Evolutionary conservation across 2,888 invertebrate species (phyloP), one percentile per base, ranked within the genome.

Genomic region (Lissocephala sabroskyi): DNA sequence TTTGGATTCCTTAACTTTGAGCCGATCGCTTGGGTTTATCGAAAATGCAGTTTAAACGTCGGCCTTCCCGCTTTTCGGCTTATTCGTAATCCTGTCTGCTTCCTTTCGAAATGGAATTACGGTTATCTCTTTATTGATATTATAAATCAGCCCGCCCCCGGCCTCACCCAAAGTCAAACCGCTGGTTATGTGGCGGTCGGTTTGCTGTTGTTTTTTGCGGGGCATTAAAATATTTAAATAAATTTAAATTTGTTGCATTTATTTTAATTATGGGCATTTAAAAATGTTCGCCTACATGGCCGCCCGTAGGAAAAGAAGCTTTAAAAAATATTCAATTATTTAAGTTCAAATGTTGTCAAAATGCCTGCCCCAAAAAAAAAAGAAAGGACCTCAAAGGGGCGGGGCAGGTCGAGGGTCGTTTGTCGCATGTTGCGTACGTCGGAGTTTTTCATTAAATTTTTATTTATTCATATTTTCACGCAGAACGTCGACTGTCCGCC

Each of bases 381-480:
- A n/a, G n/a, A n/a, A 54, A 65, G 35, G 7, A 11, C 11, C 35
- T 6, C 4, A 32, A 3, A 11, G 32, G 7, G 35, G 11, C 35
- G 14, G 4, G 14, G 26, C 23, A 23, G 23, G 23, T 23, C 4
- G 23, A 23, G 7, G 7, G 3, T 23, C 3, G 23, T 23, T 7
- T 23, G 48, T 39, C 51, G 52, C 62, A 64, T 62, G 57, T 55
- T 62, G 65, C 65, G 65, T 65, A 67, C 67, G 70, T 65, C 23
- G n/a, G 70, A 70, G 70, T 65, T 66, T 23, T 67, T 67, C 67
- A 67, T 67, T 65, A 67, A 62, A 66, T 67, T 70, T 67, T 67
- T 67, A 56, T 56, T 11, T 13, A 11, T 32, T 62, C 65, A 55
- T 63, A 63, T 62, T 62, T 63, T 46, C 46, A 16, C 42, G 43